Percentiles rank a stretch among this genome's conserved stretches.
Evolutionary conservation across 2,797 vertebrate genomes (phyloP).

Genomic region (Ambastaia sidthimunki): DNA sequence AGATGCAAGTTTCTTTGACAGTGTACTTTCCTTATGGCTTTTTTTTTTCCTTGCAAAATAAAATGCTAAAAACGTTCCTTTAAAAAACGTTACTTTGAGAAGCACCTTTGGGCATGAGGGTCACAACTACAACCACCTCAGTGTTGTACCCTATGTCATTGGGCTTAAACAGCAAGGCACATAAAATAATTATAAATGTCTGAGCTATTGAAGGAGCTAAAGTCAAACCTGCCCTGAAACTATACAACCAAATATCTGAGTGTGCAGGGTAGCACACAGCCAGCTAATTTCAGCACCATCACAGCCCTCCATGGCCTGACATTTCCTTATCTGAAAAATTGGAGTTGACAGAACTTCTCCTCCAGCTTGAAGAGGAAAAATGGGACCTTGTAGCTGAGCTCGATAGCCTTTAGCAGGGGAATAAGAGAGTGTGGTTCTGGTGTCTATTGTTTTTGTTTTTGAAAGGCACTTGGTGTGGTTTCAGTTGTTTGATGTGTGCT

Average conservation of each 20-base stretch:
- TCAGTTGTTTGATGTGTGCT: conserved; percentile 8
- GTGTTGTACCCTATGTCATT: not conserved
- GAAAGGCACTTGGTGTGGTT: not conserved
- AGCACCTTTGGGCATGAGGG: not conserved
- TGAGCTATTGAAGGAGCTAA: conserved; percentile 3
- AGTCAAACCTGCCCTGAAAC: conserved; percentile 31
- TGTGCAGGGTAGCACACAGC: conserved; percentile 17
- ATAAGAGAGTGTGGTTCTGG: not conserved
- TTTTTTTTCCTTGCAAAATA: not conserved
- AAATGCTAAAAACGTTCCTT: not conserved
- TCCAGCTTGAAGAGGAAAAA: conserved; percentile 35
- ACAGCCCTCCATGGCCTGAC: conserved; percentile 46
- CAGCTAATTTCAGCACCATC: conserved; percentile 44
- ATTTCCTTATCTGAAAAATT: conserved; percentile 50
- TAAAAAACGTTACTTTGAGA: not conserved
- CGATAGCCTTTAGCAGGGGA: conserved; percentile 32
- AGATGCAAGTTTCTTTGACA: not conserved
- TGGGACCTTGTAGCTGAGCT: conserved; percentile 29
- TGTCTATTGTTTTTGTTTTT: conserved; percentile 33
- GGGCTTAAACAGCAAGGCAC: not conserved
- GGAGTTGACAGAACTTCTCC: conserved; percentile 50
- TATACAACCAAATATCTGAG: conserved; percentile 32
- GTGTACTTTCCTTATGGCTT: not conserved
- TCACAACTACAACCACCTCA: not conserved
- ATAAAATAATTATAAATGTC: not conserved